A percentile compares a stretch with the other conserved stretches of the same genome.
Evolutionary conservation across 1,140 invertebrate genomes (phyloP).

Genomic region (Proctacanthus coquilletti): DNA sequence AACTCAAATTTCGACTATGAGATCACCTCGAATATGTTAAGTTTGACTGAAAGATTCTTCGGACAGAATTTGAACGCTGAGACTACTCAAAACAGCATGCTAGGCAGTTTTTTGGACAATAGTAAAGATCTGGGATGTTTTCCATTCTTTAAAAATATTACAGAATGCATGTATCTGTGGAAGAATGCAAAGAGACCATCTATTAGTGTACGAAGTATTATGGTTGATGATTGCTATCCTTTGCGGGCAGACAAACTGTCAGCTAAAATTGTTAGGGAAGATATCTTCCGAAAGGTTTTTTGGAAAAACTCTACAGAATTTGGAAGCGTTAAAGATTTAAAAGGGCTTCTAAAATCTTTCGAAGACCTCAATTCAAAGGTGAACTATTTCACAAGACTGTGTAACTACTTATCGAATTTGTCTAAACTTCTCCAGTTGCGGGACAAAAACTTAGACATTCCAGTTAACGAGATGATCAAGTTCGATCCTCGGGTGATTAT

Average conservation of each 20-base stretch:
- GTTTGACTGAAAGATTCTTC: slow-evolving; percentile 15
- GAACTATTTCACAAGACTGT: slow-evolving; percentile 30
- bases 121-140: slow-evolving; percentile 13
- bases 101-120: background rate
- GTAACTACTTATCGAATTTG: slow-evolving; percentile 30
- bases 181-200: slow-evolving; percentile 9
- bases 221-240: slow-evolving; percentile 12
- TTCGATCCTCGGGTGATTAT: slow-evolving; percentile 31
- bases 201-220: slow-evolving; percentile 11
- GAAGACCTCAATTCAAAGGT: slow-evolving; percentile 15
- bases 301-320: slow-evolving; percentile 12
- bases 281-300: slow-evolving; percentile 12
- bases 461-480: slow-evolving; percentile 27
- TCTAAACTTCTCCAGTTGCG: slow-evolving; percentile 29
- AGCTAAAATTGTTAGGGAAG: slow-evolving; percentile 16
- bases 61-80: no score
- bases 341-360: slow-evolving; percentile 11
- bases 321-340: slow-evolving; percentile 11
- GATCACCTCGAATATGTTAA: slow-evolving; percentile 19
- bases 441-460: slow-evolving; percentile 27
- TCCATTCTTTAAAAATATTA: slow-evolving; percentile 18
- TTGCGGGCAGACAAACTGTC: slow-evolving; percentile 13
- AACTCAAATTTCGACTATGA: slow-evolving; percentile 23
- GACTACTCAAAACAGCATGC: slow-evolving; percentile 1
- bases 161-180: slow-evolving; percentile 19